These are phyloP conservation scores for Colistium nudipinnis DNA, from an alignment of 2,113 vertebrate species.

Conservation along the genomic window DNA sequence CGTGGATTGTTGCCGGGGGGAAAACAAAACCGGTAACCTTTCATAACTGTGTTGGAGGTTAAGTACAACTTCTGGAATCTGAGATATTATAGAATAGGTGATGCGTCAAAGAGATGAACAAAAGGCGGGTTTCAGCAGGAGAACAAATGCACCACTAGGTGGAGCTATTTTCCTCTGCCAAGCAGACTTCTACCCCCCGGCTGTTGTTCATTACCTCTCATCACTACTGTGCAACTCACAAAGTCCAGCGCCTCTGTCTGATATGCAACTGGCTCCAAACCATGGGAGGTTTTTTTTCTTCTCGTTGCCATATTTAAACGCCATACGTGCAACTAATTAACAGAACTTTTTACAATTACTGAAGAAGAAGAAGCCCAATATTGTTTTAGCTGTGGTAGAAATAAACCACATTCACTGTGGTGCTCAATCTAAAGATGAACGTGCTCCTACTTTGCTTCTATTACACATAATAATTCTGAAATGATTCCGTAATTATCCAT, in stretches of 20 bases:
- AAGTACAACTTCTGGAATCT: not conserved
- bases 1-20: not conserved
- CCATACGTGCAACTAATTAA: not conserved
- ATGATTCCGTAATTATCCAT: no score
- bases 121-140: not conserved
- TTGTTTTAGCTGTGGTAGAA: not conserved
- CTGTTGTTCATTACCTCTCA: not conserved
- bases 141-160: constrained; percentile 23
- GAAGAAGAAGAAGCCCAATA: not conserved
- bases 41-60: no score
- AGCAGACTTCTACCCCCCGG: not conserved
- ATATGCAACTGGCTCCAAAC: constrained; percentile 4
- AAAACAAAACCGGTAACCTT: not conserved
- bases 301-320: not conserved
- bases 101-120: not conserved
- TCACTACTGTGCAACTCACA: not conserved
- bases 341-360: not conserved
- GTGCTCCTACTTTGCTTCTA: not conserved
- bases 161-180: not conserved
- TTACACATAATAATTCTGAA: not conserved
- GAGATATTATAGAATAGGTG: not conserved
- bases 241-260: not conserved
- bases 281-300: not conserved
- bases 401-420: not conserved
- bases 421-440: not conserved